Evolutionary conservation across 2,888 invertebrate genomes (phyloP).

Genomic region (Quadriops clusia): DNA sequence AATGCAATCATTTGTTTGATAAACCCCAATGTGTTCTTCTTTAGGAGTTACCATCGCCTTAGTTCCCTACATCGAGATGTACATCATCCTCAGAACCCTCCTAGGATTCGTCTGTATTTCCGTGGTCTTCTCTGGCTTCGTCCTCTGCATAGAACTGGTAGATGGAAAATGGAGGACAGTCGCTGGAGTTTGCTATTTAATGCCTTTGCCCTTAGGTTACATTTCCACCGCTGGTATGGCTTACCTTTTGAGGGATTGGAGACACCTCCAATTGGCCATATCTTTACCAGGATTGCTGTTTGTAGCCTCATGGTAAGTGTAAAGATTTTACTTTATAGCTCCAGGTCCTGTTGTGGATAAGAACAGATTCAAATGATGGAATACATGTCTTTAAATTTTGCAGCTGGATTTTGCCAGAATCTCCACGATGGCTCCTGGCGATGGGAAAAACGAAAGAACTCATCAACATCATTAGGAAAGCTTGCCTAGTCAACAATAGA

Average conservation of each 20-base stretch:
- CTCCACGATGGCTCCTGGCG: constrained; percentile 64
- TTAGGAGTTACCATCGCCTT: constrained; percentile 48
- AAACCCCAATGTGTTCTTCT: too few relatives aligned
- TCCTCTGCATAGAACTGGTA: constrained; percentile 65
- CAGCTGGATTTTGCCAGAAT: constrained; percentile 70
- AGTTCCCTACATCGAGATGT: constrained; percentile 57
- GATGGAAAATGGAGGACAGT: constrained; percentile 71
- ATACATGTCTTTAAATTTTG: too few relatives aligned
- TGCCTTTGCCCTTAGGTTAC: constrained; percentile 66
- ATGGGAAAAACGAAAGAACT: constrained; percentile 62
- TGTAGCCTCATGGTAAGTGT: constrained; percentile 51
- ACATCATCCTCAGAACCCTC: constrained; percentile 54
- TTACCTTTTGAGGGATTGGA: constrained; percentile 58
- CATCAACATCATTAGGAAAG: constrained; percentile 49
- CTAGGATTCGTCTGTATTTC: constrained; percentile 71
- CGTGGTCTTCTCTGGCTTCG: constrained; percentile 70
- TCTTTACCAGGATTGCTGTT: constrained; percentile 61
- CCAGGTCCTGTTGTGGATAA: too few relatives aligned
- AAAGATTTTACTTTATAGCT: too few relatives aligned
- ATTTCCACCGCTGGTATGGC: constrained; percentile 62
- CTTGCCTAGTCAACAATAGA: constrained; percentile 52
- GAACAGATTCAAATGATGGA: too few relatives aligned
- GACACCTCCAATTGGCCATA: constrained; percentile 57
- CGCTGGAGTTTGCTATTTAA: constrained; percentile 68
- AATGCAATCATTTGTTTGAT: too few relatives aligned